These are phyloP conservation scores for Dromaius novaehollandiae DNA, from an alignment of 2,113 vertebrate species.

Conservation along the genomic window DNA sequence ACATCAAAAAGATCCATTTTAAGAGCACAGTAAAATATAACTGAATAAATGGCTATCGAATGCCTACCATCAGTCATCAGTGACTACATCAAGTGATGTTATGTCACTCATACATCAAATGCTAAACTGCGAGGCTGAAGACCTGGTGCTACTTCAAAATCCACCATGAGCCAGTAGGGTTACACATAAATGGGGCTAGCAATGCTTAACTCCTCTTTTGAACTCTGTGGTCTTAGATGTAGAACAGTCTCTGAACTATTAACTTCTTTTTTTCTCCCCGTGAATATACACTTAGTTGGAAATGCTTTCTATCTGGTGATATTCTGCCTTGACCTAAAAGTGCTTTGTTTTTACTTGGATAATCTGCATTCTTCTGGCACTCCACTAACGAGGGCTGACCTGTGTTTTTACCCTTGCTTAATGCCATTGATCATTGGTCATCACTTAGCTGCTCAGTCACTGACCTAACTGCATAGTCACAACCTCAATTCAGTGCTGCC, in stretches of 20 bases:
- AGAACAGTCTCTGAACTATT: background rate
- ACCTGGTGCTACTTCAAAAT: background rate
- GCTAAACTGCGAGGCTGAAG: background rate
- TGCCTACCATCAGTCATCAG: background rate
- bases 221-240: background rate
- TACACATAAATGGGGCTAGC: background rate
- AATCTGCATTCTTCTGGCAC: background rate
- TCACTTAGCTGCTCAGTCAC: background rate
- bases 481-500: background rate
- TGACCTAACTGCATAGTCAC: background rate
- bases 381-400: background rate
- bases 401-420: background rate
- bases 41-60: background rate
- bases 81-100: rapidly evolving
- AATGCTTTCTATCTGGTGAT: background rate
- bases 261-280: background rate
- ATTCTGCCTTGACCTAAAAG: background rate
- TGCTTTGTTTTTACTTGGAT: background rate
- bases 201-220: background rate
- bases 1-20: background rate
- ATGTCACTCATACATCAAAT: background rate
- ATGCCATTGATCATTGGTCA: background rate
- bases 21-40: background rate
- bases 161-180: background rate
- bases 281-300: background rate